These are phyloP conservation scores for Hermodice carunculata DNA, from an alignment of 2,888 invertebrate species.

Conservation along the genomic window DNA sequence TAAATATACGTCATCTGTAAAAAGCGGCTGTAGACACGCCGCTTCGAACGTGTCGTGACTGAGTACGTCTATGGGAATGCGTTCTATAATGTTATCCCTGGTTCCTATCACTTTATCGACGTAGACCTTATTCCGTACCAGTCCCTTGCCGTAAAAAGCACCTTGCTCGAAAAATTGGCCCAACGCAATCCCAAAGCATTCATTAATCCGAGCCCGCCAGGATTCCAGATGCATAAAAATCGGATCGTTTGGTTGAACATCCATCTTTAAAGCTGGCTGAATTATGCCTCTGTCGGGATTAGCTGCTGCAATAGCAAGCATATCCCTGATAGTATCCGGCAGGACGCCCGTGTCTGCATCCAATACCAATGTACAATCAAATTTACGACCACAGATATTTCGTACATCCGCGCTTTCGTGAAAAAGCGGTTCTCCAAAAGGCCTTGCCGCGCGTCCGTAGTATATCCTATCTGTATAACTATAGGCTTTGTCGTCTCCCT, in stretches of 20 bases:
- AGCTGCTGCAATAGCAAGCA: conserved; percentile 55
- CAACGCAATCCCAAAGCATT: conserved; percentile 56
- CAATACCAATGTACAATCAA: conserved; percentile 58
- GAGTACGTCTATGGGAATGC: conserved; percentile 58
- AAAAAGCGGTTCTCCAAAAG: conserved; percentile 52
- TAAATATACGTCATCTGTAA: conserved; percentile 50
- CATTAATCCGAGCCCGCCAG: conserved; percentile 54
- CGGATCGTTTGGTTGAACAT: conserved; percentile 48
- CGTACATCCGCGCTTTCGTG: conserved; percentile 55
- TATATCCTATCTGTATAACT: conserved; percentile 51
- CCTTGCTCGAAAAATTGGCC: conserved; percentile 54
- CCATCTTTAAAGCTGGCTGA: conserved; percentile 58
- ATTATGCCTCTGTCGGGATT: conserved; percentile 58
- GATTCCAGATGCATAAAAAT: conserved; percentile 60
- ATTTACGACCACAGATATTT: conserved; percentile 52
- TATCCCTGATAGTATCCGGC: conserved; percentile 48
- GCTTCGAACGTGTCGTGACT: conserved; percentile 64
- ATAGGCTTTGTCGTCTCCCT: conserved; percentile 53
- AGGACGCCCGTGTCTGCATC: conserved; percentile 58
- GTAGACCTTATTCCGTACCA: conserved; percentile 58
- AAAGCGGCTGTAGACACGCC: conserved; percentile 52
- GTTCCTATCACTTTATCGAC: conserved; percentile 56
- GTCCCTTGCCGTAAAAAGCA: conserved; percentile 57
- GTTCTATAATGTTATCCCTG: conserved; percentile 50
- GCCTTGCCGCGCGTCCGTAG: conserved; percentile 51